Conservation (phyloP, 2,888 invertebrate species). For the Scaptomyza polygonia region DNA sequence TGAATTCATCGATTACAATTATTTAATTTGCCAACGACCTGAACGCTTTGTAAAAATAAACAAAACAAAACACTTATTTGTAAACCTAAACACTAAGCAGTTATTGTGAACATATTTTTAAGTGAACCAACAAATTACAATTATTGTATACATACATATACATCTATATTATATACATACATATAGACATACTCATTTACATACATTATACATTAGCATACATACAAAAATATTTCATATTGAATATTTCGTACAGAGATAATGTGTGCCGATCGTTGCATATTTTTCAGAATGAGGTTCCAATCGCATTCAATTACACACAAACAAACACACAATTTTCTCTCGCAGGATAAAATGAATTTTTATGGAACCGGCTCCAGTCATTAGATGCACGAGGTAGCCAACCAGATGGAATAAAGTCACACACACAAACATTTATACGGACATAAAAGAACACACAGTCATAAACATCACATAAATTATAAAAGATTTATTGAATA, state of each 20-base stretch:
- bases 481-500: conserved; percentile 73
- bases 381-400: conserved; percentile 41
- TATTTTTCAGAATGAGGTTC: conserved; percentile 37
- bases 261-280: conserved; percentile 34
- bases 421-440: conserved; percentile 32
- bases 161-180: conserved; percentile 32
- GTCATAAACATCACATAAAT: conserved; percentile 49
- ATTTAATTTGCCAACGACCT: conserved; percentile 70
- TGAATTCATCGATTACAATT: conserved; percentile 26
- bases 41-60: conserved; percentile 67
- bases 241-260: conserved; percentile 26
- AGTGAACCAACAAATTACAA: conserved; percentile 62
- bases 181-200: conserved; percentile 44
- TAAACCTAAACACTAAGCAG: conserved; percentile 70
- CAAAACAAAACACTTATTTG: conserved; percentile 48
- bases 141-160: conserved; percentile 46
- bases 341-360: conserved; percentile 35
- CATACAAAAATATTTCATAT: conserved; percentile 42
- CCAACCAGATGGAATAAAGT: conserved; percentile 6
- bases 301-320: conserved; percentile 20
- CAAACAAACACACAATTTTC: conserved; percentile 9
- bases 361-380: conserved; percentile 21
- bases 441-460: conserved; percentile 30
- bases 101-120: conserved; percentile 72
- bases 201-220: conserved; percentile 42